phyloP scores from a whole-genome alignment of 2,888 invertebrate genomes.

The Congeria kusceri region DNA sequence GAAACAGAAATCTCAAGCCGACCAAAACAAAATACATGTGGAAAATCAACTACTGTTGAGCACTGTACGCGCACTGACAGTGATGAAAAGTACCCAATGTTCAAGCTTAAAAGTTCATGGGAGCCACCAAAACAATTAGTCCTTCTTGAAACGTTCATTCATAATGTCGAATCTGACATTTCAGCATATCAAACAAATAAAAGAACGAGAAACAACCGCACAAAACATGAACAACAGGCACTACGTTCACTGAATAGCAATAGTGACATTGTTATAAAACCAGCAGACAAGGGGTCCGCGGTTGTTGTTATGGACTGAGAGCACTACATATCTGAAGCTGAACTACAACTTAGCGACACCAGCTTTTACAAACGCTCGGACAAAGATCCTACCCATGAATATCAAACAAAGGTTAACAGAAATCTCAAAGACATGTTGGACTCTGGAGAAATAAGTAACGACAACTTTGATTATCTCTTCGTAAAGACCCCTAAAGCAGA shows the following conservation, averaged over 20 bases:
- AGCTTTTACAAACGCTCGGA: not conserved
- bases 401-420: not conserved
- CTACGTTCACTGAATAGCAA: slow-evolving; percentile 2
- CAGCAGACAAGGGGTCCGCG: slow-evolving; percentile 19
- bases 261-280: slow-evolving; percentile 21
- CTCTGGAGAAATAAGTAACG: slow-evolving; percentile 13
- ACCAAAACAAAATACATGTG: too few species aligned
- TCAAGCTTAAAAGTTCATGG: too few species aligned
- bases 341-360: too few species aligned
- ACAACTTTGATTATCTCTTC: slow-evolving; percentile 3
- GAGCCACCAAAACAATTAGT: too few species aligned
- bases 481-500: slow-evolving; percentile 19
- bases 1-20: too few species aligned
- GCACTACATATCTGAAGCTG: slow-evolving; percentile 1
- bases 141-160: too few species aligned
- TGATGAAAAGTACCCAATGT: too few species aligned
- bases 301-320: slow-evolving; percentile 23
- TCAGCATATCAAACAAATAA: too few species aligned
- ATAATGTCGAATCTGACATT: too few species aligned
- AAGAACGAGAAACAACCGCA: too few species aligned
- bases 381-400: slow-evolving; percentile 16
- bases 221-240: slow-evolving; percentile 8
- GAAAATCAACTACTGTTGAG: too few species aligned
- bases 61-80: too few species aligned
- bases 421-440: not conserved